These are phyloP conservation scores for Eupristina koningsbergeri DNA, from an alignment of 1,140 invertebrate species.

Conservation along the genomic window DNA sequence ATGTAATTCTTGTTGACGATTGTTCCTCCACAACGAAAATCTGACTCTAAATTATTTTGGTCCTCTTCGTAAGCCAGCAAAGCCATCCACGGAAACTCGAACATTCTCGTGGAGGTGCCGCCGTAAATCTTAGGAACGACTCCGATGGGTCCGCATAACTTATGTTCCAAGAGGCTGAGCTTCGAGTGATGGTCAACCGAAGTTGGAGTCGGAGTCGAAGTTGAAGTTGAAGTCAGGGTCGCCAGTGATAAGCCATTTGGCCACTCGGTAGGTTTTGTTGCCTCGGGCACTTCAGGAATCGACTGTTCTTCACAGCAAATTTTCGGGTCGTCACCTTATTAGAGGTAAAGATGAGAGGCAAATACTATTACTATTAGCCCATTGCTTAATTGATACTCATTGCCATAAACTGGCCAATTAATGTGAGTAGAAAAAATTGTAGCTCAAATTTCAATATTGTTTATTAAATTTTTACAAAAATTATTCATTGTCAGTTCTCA, in stretches of 20 bases:
- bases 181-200: constrained; percentile 59
- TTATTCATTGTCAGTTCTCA: too few relatives aligned
- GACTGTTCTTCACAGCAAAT: constrained; percentile 65
- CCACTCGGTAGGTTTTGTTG: neutral
- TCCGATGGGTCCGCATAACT: constrained; percentile 60
- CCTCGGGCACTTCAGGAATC: neutral
- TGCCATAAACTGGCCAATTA: too few relatives aligned
- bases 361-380: too few relatives aligned
- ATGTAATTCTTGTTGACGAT: constrained; percentile 77
- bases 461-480: too few relatives aligned
- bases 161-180: constrained; percentile 65
- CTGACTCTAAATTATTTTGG: neutral
- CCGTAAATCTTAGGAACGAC: constrained; percentile 55
- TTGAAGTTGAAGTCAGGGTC: too few relatives aligned
- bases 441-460: too few relatives aligned
- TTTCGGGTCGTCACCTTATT: constrained; percentile 64
- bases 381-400: too few relatives aligned
- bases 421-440: too few relatives aligned
- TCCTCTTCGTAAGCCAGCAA: constrained; percentile 59
- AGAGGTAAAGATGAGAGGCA: neutral
- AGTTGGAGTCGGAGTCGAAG: too few relatives aligned
- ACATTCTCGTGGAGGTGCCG: constrained; percentile 73
- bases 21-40: constrained; percentile 76
- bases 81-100: constrained; percentile 78
- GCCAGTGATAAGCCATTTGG: neutral